A percentile compares a stretch with the other conserved stretches of the same genome.
phyloP scores from a whole-genome alignment of 2,888 invertebrate genomes.

The Teleiodes luculella region DNA sequence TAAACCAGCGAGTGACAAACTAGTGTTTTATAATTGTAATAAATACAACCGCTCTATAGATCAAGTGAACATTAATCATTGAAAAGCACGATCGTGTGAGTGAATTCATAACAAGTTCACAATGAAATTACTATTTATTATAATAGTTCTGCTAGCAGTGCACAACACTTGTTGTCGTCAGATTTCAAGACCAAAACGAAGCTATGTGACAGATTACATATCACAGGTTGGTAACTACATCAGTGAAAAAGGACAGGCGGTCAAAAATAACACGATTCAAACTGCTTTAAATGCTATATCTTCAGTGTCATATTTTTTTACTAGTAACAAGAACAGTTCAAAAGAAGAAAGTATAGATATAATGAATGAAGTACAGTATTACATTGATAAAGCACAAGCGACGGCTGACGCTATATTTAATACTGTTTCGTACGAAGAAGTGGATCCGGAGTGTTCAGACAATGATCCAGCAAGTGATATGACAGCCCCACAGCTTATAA shows the following conservation, averaged over 20 bases:
- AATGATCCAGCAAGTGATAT: constrained; percentile 57
- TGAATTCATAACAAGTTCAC: constrained; percentile 10
- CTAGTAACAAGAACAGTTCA: not conserved
- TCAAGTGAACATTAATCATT: too few relatives aligned
- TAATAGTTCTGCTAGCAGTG: not conserved
- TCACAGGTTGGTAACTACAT: not conserved
- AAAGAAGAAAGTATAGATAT: not conserved
- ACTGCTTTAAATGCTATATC: not conserved
- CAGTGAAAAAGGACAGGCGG: not conserved
- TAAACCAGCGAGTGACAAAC: too few relatives aligned
- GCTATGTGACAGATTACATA: not conserved
- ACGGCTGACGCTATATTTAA: constrained; percentile 45
- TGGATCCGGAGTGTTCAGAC: constrained; percentile 39
- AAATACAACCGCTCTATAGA: too few relatives aligned
- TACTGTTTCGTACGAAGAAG: constrained; percentile 45
- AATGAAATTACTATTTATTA: not conserved
- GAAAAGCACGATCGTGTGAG: not conserved
- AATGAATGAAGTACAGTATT: constrained; percentile 39
- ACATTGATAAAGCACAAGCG: constrained; percentile 41
- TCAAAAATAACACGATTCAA: not conserved
- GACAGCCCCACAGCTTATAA: constrained; percentile 65
- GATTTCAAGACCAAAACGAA: not conserved
- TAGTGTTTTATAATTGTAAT: too few relatives aligned
- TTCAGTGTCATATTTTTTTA: not conserved
- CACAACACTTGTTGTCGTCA: not conserved